Evolutionary conservation across 2,888 invertebrate species (phyloP).

Genomic region (Lymantria monacha): DNA sequence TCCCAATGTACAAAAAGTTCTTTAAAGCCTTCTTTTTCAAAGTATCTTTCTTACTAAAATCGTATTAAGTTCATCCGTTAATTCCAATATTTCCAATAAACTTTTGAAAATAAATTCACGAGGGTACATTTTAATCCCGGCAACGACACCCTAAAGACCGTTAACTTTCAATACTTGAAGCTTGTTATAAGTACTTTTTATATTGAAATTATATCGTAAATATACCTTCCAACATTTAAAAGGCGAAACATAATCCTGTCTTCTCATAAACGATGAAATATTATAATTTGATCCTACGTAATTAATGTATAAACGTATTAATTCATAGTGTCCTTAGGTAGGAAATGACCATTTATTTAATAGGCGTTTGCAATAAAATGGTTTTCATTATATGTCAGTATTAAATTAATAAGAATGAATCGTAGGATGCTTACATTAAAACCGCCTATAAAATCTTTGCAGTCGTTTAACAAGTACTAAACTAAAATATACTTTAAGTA

Average conservation of each 20-base stretch:
- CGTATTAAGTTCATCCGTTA: no score
- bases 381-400: constrained; percentile 3
- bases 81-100: neutral
- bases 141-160: neutral
- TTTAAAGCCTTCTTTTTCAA: neutral
- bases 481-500: constrained; percentile 12
- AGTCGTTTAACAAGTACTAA: constrained; percentile 5
- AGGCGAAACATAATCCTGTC: neutral
- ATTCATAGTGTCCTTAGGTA: no score
- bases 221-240: neutral
- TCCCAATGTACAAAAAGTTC: no score
- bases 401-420: constrained; percentile 14
- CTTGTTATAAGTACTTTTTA: neutral
- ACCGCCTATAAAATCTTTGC: constrained; percentile 20
- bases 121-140: neutral
- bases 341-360: no score
- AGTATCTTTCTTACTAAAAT: neutral
- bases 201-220: neutral
- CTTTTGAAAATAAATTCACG: neutral
- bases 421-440: constrained; percentile 14
- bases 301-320: no score
- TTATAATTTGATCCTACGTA: no score
- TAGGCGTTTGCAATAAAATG: constrained; percentile 6
- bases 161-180: neutral
- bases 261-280: no score